These are phyloP conservation scores for Xiphophorus hellerii DNA, from an alignment of 2,113 vertebrate genomes.

Conservation along the genomic window DNA sequence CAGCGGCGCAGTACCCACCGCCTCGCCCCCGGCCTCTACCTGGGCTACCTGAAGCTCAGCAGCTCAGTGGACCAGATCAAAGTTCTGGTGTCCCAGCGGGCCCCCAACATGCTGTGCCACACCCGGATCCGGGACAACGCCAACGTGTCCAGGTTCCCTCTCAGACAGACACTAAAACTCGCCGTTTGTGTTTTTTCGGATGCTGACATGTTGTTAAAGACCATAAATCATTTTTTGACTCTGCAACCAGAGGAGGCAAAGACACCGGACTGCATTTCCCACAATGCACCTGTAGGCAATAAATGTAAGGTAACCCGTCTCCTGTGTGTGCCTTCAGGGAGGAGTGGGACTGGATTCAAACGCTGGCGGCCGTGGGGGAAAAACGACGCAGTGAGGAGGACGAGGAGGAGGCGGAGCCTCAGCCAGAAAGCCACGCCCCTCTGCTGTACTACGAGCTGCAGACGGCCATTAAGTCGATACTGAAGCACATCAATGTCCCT, in stretches of 20 bases:
- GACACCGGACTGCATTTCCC: not conserved
- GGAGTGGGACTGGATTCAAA: slow-evolving; percentile 98
- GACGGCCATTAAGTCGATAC: slow-evolving; percentile 89
- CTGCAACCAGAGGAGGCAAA: not conserved
- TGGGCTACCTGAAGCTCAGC: slow-evolving; percentile 96
- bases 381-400: slow-evolving; percentile 78
- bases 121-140: slow-evolving; percentile 88
- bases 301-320: not conserved
- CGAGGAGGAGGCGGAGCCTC: slow-evolving; percentile 85
- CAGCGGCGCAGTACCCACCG: slow-evolving; percentile 90
- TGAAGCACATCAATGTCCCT: slow-evolving; percentile 93
- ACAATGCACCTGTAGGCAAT: not conserved
- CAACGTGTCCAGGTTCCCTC: slow-evolving; percentile 88
- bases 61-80: slow-evolving; percentile 98
- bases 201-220: not conserved
- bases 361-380: slow-evolving; percentile 84
- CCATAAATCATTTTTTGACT: not conserved
- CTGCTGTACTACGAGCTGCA: slow-evolving; percentile 93
- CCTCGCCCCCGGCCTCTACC: slow-evolving; percentile 88
- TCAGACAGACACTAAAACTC: not conserved
- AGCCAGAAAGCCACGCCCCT: slow-evolving; percentile 83
- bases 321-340: slow-evolving; percentile 78
- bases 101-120: slow-evolving; percentile 94
- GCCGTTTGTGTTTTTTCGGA: not conserved
- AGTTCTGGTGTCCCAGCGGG: slow-evolving; percentile 90